Evolutionary conservation across 1,140 invertebrate species (phyloP).

Genomic region (Lycorma delicatula): DNA sequence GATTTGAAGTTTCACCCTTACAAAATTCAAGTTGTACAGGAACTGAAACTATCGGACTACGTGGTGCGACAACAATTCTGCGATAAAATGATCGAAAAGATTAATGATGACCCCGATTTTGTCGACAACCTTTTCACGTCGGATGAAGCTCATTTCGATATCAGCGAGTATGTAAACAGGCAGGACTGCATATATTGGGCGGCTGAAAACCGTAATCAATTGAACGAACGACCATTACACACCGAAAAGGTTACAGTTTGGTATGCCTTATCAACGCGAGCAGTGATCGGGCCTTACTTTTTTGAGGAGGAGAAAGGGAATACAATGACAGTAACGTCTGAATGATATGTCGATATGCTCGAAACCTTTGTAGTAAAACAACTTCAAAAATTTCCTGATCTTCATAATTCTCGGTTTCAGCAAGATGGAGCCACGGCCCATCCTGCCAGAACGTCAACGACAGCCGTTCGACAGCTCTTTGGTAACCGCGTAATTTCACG

Average conservation of each 20-base stretch:
- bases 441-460: too few relatives aligned
- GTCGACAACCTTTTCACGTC: too few relatives aligned
- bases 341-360: slow-evolving; percentile 25
- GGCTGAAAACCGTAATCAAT: slow-evolving; percentile 25
- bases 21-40: too few relatives aligned
- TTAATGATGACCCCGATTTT: too few relatives aligned
- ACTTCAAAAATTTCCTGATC: slow-evolving; percentile 12
- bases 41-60: too few relatives aligned
- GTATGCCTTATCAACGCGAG: slow-evolving; percentile 23
- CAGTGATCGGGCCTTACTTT: slow-evolving; percentile 26
- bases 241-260: slow-evolving; percentile 32
- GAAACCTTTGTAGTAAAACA: slow-evolving; percentile 16
- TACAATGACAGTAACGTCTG: slow-evolving; percentile 20
- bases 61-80: too few relatives aligned
- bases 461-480: too few relatives aligned
- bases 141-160: slow-evolving; percentile 35
- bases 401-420: too few relatives aligned
- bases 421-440: slow-evolving; percentile 5
- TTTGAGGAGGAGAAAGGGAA: slow-evolving; percentile 23
- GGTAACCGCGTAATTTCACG: too few relatives aligned
- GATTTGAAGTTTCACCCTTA: too few relatives aligned
- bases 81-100: too few relatives aligned
- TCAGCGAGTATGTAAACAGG: slow-evolving; percentile 34
- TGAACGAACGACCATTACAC: slow-evolving; percentile 34
- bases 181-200: slow-evolving; percentile 35